Base-by-base conservation (phyloP, 2,888 invertebrate genomes). In the Dasysyrphus albostriatus region DNA sequence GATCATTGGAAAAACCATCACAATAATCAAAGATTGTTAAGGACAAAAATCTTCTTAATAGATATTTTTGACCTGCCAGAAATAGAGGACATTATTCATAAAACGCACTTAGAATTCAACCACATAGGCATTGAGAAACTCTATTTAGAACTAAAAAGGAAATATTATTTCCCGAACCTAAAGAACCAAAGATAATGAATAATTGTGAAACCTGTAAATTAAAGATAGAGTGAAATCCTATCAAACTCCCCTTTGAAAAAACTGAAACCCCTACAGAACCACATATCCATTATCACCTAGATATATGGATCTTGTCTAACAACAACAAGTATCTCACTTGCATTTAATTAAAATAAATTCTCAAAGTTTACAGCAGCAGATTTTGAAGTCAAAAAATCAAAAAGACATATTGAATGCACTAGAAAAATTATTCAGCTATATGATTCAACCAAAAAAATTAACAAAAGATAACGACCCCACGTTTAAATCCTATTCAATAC, bases 251-350 rank as follows among this genome's bases (percentile, higher is more conserved):
- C 9, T 37, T 37, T 37, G 49, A 51, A 51, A 51, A 51, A 51
- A 51, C 24, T 51, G 19, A 51, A 51, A 51, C 49, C 3, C 49
- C 19, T 51, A 10, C 19, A 51, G 49, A 24, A 51, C 49, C 49
- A 51, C 49, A 51, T 51, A 51, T 51, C 49, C 49, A 51, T 51
- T 51, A 51, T 51, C 49, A 51, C 19, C 24, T 51, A 51, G 19
- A 51, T 51, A 51, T 51, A 51, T 51, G 9, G 49, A 51, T 51
- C 9, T 19, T 51, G 49, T 19, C 49, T 51, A 51, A 51, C 49
- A 51, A 19, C 19, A 51, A 51, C 49, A 51, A 51, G 24, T 51
- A 51, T 19, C 24, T 51, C 42, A 42, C 42, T 19, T 51, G 49
- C 49, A 51, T 51, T 51, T n/a, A n/a, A n/a, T n/a, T n/a, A n/a